A percentile compares a stretch with the other conserved stretches of the same genome.
Evolutionary conservation across 2,113 vertebrate species (phyloP).

Genomic region (Junco hyemalis): DNA sequence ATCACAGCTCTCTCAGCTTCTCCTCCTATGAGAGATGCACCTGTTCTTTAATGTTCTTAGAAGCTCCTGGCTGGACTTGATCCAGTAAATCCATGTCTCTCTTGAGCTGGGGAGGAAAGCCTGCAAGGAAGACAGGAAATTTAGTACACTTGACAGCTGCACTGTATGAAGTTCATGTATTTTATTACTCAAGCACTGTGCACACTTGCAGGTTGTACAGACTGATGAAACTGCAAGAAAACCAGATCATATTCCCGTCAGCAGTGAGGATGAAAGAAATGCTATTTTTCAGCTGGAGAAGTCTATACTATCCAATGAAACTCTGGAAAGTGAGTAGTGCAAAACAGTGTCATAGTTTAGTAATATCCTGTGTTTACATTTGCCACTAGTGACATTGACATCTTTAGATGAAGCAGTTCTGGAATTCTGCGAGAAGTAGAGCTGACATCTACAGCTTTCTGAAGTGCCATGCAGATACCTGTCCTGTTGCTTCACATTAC

Average conservation of each 20-base stretch:
- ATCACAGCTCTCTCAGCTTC: neutral
- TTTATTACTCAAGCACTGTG: neutral
- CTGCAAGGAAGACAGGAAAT: neutral
- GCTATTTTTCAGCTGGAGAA: constrained; percentile 87
- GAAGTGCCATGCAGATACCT: neutral
- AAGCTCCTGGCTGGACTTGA: neutral
- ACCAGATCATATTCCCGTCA: constrained; percentile 86
- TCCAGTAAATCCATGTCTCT: neutral
- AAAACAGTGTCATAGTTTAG: neutral
- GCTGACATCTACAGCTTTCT: neutral
- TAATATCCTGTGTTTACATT: neutral
- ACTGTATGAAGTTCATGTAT: neutral
- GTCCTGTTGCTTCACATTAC: neutral
- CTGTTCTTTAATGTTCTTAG: neutral
- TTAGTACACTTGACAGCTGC: neutral
- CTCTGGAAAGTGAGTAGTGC: constrained; percentile 81
- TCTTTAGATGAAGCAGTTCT: neutral
- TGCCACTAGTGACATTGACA: neutral
- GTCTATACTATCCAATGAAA: constrained; percentile 75
- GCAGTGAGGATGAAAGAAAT: constrained; percentile 93
- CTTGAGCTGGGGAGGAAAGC: neutral
- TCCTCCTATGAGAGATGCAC: neutral
- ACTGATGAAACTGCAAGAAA: constrained; percentile 92
- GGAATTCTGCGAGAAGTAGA: neutral
- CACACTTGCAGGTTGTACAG: constrained; percentile 84